These are phyloP conservation scores for Erythrocercus mccallii DNA, from an alignment of 2,113 vertebrate genomes.

Conservation along the genomic window DNA sequence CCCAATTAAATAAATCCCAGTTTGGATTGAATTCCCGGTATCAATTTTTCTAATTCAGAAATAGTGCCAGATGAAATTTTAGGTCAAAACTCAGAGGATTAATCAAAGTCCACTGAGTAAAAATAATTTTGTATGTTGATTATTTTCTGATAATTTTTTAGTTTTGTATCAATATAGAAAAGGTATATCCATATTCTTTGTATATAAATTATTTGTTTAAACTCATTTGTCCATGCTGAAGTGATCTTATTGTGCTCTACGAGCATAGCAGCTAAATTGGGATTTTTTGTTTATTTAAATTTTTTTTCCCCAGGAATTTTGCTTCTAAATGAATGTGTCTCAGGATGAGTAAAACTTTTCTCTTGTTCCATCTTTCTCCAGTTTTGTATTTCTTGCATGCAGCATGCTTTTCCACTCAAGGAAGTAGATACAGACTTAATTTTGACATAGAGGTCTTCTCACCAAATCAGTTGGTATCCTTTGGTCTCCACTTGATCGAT, in stretches of 20 bases:
- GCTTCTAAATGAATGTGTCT: accelerated
- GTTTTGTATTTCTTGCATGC: not conserved
- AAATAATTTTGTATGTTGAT: not conserved
- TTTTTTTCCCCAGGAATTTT: not conserved
- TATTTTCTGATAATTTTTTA: not conserved
- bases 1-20: no score
- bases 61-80: not conserved
- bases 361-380: not conserved
- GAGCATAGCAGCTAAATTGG: not conserved
- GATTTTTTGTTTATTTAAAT: not conserved
- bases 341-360: not conserved
- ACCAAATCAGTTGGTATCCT: not conserved
- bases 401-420: not conserved
- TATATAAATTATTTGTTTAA: not conserved
- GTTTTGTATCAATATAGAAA: not conserved
- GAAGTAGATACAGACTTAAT: not conserved
- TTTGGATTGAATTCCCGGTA: not conserved
- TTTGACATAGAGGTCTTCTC: not conserved
- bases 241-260: not conserved
- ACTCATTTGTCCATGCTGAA: not conserved
- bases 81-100: not conserved
- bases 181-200: not conserved
- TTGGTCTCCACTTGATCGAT: accelerated
- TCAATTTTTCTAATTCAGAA: not conserved
- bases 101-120: not conserved